Evolutionary conservation across 1,140 invertebrate genomes (phyloP).

Genomic region (Heliothis virescens): DNA sequence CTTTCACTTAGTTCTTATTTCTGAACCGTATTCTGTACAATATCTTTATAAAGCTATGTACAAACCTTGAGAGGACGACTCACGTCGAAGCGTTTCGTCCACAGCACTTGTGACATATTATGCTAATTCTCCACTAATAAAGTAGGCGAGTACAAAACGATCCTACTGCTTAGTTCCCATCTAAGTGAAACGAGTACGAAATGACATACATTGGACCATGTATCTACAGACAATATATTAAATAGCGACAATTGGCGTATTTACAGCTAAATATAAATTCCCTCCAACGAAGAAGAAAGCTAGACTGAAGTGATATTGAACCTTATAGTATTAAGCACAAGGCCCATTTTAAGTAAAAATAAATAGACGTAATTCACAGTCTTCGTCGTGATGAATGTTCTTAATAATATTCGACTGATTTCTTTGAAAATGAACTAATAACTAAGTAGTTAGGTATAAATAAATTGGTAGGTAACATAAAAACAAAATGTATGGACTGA

Average conservation of each 20-base stretch:
- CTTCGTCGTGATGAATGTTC: constrained; percentile 19
- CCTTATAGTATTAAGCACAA: constrained; percentile 8
- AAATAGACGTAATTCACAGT: constrained; percentile 10
- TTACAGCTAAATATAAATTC: constrained; percentile 55
- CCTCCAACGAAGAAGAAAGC: constrained; percentile 22
- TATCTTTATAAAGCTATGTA: constrained; percentile 38
- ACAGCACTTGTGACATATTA: constrained; percentile 11
- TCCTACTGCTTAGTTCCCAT: constrained; percentile 22
- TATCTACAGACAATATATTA: constrained; percentile 48
- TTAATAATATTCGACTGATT: background rate
- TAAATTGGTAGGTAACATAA: background rate
- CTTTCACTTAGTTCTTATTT: constrained; percentile 57
- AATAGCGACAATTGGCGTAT: constrained; percentile 54
- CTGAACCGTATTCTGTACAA: constrained; percentile 53
- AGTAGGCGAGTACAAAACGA: constrained; percentile 16
- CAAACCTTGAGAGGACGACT: constrained; percentile 16
- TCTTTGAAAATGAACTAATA: background rate
- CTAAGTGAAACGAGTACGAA: constrained; percentile 45
- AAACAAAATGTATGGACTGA: background rate
- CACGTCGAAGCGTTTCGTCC: background rate
- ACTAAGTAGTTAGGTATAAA: background rate
- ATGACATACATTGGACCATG: constrained; percentile 54
- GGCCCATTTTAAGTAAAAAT: constrained; percentile 12
- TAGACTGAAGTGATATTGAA: constrained; percentile 24
- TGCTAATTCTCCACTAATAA: constrained; percentile 9